A percentile compares a stretch with the other conserved stretches of the same genome.
phyloP scores from a whole-genome alignment of 2,113 vertebrate genomes.

The Chaenocephalus aceratus region DNA sequence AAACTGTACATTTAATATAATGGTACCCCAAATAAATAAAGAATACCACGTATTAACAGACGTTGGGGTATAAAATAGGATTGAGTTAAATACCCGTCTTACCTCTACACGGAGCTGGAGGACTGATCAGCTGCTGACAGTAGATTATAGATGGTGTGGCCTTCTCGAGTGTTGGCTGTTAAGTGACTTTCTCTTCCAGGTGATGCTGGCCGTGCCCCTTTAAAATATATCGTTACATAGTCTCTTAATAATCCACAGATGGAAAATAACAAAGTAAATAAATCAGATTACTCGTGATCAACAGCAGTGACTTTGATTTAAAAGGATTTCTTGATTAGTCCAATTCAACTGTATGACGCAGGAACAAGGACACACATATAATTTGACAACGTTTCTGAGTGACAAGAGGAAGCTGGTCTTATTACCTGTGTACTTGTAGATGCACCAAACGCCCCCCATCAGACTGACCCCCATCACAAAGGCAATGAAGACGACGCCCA shows the following conservation, averaged over 20 bases:
- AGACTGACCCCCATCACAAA: constrained; percentile 83
- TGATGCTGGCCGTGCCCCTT: constrained; percentile 28
- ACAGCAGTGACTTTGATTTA: not conserved
- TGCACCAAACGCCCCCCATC: constrained; percentile 84
- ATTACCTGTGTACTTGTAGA: constrained; percentile 83
- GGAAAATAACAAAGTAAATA: not conserved
- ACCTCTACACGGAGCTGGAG: constrained; percentile 79
- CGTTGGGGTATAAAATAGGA: not conserved
- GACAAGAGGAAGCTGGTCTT: not conserved
- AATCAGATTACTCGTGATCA: not conserved
- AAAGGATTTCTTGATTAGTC: not conserved
- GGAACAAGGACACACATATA: too few relatives aligned
- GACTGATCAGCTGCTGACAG: constrained; percentile 54
- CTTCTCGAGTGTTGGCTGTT: constrained; percentile 26
- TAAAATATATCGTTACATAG: not conserved
- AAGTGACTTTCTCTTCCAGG: constrained; percentile 32
- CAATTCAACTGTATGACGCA: not conserved
- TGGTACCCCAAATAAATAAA: too few relatives aligned
- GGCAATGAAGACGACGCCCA: constrained; percentile 80
- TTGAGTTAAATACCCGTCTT: not conserved
- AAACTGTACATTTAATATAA: too few relatives aligned
- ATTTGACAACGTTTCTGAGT: not conserved
- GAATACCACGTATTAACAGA: not conserved
- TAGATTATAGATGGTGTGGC: constrained; percentile 34
- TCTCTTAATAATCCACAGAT: not conserved